Conservation (phyloP, 92 coral and sea anemone genomes). For the Zoanthus gigantus region DNA sequence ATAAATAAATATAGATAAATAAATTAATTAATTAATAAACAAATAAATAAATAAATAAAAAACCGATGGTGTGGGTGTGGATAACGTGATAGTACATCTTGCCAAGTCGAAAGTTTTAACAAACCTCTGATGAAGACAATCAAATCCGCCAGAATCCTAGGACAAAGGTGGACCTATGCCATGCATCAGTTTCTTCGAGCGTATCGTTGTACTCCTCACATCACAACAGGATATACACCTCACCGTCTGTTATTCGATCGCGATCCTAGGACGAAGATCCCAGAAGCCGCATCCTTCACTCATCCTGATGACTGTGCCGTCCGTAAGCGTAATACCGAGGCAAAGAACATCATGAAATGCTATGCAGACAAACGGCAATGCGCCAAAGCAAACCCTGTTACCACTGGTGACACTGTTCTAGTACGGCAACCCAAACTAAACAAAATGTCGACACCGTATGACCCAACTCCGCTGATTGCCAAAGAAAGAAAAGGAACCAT, state of each 20-base stretch:
- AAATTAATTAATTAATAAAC: too few species aligned
- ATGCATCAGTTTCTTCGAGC: slow-evolving; percentile 47
- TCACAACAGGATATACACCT: slow-evolving; percentile 40
- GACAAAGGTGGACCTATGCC: slow-evolving; percentile 9
- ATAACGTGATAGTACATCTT: too few species aligned
- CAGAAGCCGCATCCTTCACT: slow-evolving; percentile 33
- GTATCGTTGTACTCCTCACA: slow-evolving; percentile 50
- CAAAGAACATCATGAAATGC: slow-evolving; percentile 40
- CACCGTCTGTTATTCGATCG: slow-evolving; percentile 43
- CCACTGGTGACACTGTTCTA: not conserved
- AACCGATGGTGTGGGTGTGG: too few species aligned
- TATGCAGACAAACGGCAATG: slow-evolving; percentile 40
- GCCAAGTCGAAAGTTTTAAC: not conserved
- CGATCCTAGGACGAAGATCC: slow-evolving; percentile 49
- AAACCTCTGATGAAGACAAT: slow-evolving; percentile 29
- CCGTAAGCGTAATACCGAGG: slow-evolving; percentile 33
- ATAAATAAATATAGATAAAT: too few species aligned
- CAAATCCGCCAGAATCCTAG: slow-evolving; percentile 25
- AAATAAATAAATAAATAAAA: too few species aligned
- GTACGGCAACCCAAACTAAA: slow-evolving; percentile 40
- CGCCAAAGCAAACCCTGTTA: slow-evolving; percentile 6
- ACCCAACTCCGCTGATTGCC: slow-evolving; percentile 48
- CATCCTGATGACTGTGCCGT: slow-evolving; percentile 48
- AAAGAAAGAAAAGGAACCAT: slow-evolving; percentile 35
- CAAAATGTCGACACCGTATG: slow-evolving; percentile 49